These are phyloP conservation scores for Acromyrmex charruanus DNA, from an alignment of 1,140 invertebrate genomes.

Conservation along the genomic window DNA sequence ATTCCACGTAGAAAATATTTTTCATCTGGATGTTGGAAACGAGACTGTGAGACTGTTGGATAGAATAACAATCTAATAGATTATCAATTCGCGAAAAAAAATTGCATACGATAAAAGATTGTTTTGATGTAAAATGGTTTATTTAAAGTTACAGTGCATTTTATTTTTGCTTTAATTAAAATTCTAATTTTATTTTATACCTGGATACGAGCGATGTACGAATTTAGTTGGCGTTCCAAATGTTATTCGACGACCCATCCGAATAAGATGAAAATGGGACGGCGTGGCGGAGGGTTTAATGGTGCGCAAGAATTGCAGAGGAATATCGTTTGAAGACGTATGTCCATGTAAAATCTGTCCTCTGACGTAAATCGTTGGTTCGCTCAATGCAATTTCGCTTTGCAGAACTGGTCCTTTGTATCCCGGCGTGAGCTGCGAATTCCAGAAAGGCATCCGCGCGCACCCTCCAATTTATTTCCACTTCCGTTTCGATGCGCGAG, in stretches of 20 bases:
- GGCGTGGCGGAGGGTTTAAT: constrained; percentile 5
- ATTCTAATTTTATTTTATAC: neutral
- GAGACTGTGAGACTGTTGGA: neutral
- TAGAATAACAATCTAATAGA: neutral
- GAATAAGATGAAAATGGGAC: constrained; percentile 16
- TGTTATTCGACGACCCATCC: neutral
- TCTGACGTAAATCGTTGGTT: constrained; percentile 12
- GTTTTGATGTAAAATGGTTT: neutral
- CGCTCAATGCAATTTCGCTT: constrained; percentile 48
- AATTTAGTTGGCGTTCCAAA: neutral
- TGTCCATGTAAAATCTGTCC: constrained; percentile 52
- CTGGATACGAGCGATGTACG: neutral
- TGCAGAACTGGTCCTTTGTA: constrained; percentile 34
- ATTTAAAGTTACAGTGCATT: neutral
- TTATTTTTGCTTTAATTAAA: neutral
- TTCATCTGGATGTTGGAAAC: no score
- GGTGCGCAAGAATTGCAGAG: constrained; percentile 40
- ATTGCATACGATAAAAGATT: neutral
- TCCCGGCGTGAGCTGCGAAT: constrained; percentile 16
- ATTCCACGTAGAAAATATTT: no score
- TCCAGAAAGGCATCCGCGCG: constrained; percentile 41
- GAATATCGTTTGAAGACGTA: constrained; percentile 26
- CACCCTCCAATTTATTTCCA: constrained; percentile 55
- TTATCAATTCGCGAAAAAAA: neutral
- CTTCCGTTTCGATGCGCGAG: constrained; percentile 45